Evolutionary conservation across 37 sponge, comb jelly and placozoan species (phyloP), one percentile per base, ranked within the genome.

Genomic region (Geodia barretti): DNA sequence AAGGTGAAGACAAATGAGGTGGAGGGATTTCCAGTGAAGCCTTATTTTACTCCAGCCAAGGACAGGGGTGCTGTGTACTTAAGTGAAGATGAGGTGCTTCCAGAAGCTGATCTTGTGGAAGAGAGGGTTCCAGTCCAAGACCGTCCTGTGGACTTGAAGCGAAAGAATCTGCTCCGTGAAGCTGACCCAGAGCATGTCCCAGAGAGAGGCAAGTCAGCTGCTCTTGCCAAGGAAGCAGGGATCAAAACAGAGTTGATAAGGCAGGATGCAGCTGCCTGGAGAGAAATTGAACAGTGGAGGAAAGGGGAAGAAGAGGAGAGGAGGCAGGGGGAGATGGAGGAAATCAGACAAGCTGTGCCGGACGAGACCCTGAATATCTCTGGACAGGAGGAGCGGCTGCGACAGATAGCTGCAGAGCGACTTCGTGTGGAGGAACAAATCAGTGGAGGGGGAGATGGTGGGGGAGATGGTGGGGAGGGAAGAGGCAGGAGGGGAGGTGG

Each of bases 241-340:
- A 47, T 47, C 11, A 47, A 47, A 47, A 47, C 54, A 17, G 54
- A 47, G 54, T 47, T 47, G n/a, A n/a, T n/a, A n/a, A n/a, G n/a
- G n/a, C n/a, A n/a, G n/a, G n/a, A n/a, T n/a, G n/a, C n/a, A n/a
- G n/a, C n/a, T n/a, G 26, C 26, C 26, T 62, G 24, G 9, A 28
- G 26, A 62, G 64, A 62, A 5, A 2, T 62, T 30, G 5, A 68
- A 5, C 68, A 68, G 34, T 1, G 31, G 5, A 68, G 68, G 5
- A 32, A 29, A 32, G 34, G 19, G 5, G n/a, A 90, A 72, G n/a
- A 82, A 5, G 60, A 72, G 25, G 42, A 93, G 64, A 87, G 82
- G 8, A 74, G 85, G 5, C 73, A 91, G 8, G 87, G 86, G 23
- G 81, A 71, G 74, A 80, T 97, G 81, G 79, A 88, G n/a, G 97